Conservation (phyloP, 1,140 invertebrate species). For the Coboldia fuscipes region DNA sequence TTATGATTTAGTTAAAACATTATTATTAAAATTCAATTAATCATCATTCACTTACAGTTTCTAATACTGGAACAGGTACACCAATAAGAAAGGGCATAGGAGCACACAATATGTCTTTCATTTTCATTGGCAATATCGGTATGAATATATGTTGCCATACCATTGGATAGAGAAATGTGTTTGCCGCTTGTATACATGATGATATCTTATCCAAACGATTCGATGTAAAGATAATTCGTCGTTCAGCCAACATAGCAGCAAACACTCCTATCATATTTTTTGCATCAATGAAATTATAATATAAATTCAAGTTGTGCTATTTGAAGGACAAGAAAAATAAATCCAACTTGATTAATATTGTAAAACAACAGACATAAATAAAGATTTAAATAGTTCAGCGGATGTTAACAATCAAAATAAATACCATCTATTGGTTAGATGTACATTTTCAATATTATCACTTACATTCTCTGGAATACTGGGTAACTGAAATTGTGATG, state of each 20-base stretch:
- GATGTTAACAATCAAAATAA: constrained; percentile 9
- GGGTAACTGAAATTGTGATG: constrained; percentile 58
- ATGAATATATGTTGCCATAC: constrained; percentile 97
- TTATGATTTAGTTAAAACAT: no score
- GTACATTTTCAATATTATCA: no score
- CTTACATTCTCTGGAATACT: constrained; percentile 91
- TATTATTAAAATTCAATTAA: constrained; percentile 1
- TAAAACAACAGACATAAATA: constrained; percentile 1
- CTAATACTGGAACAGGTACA: constrained; percentile 59
- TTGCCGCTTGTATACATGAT: constrained; percentile 84
- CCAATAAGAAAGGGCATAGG: constrained; percentile 94
- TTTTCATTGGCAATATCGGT: constrained; percentile 66
- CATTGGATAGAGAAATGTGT: constrained; percentile 88
- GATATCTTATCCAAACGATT: constrained; percentile 67
- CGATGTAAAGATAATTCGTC: constrained; percentile 78
- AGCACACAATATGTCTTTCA: constrained; percentile 78
- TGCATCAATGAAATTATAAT: constrained; percentile 81
- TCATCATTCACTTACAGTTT: constrained; percentile 20
- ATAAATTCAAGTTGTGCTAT: constrained; percentile 86
- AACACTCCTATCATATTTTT: constrained; percentile 88
- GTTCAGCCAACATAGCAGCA: constrained; percentile 82
- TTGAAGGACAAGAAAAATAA: constrained; percentile 19
- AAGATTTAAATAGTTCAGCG: constrained; percentile 7
- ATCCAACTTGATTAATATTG: background rate
- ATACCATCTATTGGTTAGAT: background rate